Evolutionary conservation across 2,113 vertebrate species (phyloP).

Genomic region (Salvelinus fontinalis): DNA sequence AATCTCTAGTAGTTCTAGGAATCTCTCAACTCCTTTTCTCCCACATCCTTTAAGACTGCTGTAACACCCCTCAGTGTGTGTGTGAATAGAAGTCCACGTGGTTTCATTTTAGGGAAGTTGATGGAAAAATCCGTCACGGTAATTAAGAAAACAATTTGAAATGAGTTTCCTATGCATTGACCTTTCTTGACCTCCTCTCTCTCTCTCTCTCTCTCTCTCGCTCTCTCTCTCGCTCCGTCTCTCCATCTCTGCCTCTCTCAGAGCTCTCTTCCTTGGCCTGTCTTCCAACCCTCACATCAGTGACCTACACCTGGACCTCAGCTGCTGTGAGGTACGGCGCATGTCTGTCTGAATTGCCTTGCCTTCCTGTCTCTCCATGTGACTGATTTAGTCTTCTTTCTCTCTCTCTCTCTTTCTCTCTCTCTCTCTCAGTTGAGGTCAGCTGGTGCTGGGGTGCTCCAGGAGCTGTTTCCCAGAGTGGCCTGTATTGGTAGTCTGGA

Average conservation of each 20-base stretch:
- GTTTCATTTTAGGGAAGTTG: neutral
- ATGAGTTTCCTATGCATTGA: neutral
- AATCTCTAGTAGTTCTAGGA: conserved; percentile 35
- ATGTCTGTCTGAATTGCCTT: neutral
- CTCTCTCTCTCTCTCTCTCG: no score
- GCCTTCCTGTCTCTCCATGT: neutral
- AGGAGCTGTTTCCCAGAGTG: conserved; percentile 83
- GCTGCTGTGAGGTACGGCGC: conserved; percentile 74
- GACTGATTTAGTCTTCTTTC: conserved; percentile 11
- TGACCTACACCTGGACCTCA: conserved; percentile 76
- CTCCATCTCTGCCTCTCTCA: conserved; percentile 37
- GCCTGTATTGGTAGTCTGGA: conserved; percentile 83
- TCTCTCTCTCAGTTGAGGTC: conserved; percentile 79
- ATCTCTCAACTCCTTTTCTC: conserved; percentile 58
- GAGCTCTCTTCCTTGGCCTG: conserved; percentile 75
- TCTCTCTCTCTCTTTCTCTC: neutral
- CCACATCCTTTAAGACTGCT: conserved; percentile 55
- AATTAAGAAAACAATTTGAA: neutral
- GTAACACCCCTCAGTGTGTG: conserved; percentile 1
- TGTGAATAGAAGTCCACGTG: neutral
- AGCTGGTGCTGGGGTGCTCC: conserved; percentile 83
- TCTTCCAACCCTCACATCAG: conserved; percentile 77
- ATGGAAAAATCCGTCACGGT: neutral
- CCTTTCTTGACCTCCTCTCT: neutral
- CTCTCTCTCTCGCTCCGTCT: conserved; percentile 2